A percentile compares a stretch with the other conserved stretches of the same genome.
Evolutionary conservation across 2,888 invertebrate genomes (phyloP).

Genomic region (Actias luna): DNA sequence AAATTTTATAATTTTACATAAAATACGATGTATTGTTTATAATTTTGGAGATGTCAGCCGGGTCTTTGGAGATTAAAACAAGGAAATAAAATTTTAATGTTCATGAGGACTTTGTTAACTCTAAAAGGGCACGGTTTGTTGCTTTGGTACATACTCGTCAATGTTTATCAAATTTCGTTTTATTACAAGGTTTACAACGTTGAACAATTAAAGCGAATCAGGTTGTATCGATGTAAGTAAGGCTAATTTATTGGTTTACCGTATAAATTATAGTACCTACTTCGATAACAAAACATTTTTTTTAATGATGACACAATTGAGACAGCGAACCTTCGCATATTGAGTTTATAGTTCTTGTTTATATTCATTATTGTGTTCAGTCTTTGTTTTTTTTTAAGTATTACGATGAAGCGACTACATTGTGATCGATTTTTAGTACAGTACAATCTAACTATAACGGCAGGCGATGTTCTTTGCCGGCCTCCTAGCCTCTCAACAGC

Average conservation of each 20-base stretch:
- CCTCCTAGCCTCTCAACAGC: too few relatives aligned
- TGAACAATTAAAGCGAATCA: conserved; percentile 55
- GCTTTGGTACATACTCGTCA: conserved; percentile 29
- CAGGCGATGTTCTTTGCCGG: too few relatives aligned
- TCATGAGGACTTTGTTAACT: conserved; percentile 11
- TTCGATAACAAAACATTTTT: conserved; percentile 36
- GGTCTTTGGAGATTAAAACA: not conserved
- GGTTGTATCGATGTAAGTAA: conserved; percentile 43
- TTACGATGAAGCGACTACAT: too few relatives aligned
- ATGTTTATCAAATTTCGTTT: conserved; percentile 50
- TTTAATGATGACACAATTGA: conserved; percentile 24
- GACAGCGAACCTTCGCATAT: conserved; percentile 15
- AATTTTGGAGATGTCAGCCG: not conserved
- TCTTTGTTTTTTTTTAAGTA: not conserved
- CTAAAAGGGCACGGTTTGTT: conserved; percentile 24
- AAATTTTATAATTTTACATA: not conserved
- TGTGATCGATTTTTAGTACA: too few relatives aligned
- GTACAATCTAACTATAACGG: too few relatives aligned
- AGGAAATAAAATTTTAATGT: not conserved
- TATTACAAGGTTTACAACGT: conserved; percentile 54
- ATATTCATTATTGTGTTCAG: not conserved
- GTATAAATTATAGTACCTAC: conserved; percentile 23
- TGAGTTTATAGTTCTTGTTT: conserved; percentile 19
- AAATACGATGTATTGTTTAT: not conserved
- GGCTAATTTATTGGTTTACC: conserved; percentile 35